Conservation (phyloP, 2,888 invertebrate genomes). For the Rhabditophanes sp. region DNA sequence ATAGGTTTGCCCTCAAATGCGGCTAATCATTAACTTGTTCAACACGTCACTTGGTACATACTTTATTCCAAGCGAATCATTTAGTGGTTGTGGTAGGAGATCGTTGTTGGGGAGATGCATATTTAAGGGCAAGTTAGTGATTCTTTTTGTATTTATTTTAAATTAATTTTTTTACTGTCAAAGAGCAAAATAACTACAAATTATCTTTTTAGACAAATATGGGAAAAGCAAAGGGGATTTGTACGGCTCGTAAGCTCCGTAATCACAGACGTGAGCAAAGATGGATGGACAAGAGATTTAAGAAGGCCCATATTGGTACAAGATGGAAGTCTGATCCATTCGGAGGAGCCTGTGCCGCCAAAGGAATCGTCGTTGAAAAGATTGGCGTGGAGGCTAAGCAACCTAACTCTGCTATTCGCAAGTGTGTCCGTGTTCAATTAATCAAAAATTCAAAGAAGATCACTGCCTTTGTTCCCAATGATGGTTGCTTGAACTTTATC, state of each 20-base stretch:
- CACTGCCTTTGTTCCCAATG: constrained; percentile 96
- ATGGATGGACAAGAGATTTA: constrained; percentile 99
- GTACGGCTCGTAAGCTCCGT: constrained; percentile 94
- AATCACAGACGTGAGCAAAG: constrained; percentile 82
- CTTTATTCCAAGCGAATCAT: too few species aligned
- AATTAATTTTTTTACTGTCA: too few species aligned
- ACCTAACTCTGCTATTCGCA: constrained; percentile 97
- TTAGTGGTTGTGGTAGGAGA: too few species aligned
- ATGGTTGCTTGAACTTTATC: constrained; percentile 97
- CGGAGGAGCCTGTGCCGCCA: constrained; percentile 97
- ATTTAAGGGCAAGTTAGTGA: too few species aligned
- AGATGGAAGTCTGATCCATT: constrained; percentile 99
- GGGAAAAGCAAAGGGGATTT: constrained; percentile 96
- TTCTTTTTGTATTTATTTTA: too few species aligned
- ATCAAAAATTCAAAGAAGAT: constrained; percentile 99
- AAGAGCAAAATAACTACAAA: too few species aligned
- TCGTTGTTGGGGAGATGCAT: too few species aligned
- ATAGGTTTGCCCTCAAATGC: too few species aligned
- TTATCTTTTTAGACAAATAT: constrained; percentile 13
- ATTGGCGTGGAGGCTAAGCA: constrained; percentile 99
- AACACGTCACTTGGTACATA: too few species aligned
- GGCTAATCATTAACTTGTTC: too few species aligned
- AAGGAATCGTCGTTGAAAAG: constrained; percentile 99
- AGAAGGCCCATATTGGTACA: constrained; percentile 98
- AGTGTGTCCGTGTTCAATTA: constrained; percentile 93